Evolutionary conservation across 2,888 invertebrate species (phyloP), one percentile per base, ranked within the genome.

Genomic region (Lampropteryx suffumata): DNA sequence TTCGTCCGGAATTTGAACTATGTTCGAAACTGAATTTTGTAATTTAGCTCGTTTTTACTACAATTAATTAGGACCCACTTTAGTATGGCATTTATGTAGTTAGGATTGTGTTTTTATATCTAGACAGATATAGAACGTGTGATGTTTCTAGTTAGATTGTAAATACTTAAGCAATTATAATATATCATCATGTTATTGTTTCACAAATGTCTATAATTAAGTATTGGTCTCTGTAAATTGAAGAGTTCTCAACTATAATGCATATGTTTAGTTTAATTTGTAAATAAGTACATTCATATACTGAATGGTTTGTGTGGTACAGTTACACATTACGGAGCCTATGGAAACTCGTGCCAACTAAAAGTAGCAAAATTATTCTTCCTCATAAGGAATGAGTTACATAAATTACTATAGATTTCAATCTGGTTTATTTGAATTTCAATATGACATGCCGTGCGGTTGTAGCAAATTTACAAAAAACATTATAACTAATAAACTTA

Each of bases 31-130:
- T 28, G 32, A 28, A 49, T 40, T 32, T 57, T 50, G 37, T 28
- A 28, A 49, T 36, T 32, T 57, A 52, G 37, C 13, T 56, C 51
- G 53, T 41, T 48, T 56, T 45, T 55, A 54, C 55, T 47, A 40
- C 39, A 50, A 53, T 43, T 45, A 57, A 48, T 48, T 61, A 56
- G 63, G 66, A 65, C 62, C 59, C 56, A 56, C 32, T 72, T 36
- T 72, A 70, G 71, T 64, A 44, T 68, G 69, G 79, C 79, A 79
- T 79, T 79, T 79, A 79, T 73, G 66, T 70, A 56, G 62, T 62
- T 63, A 61, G 61, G 54, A 40, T 46, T 64, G 55, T 60, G 46
- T 59, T 55, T 71, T 62, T 69, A 60, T 63, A 57, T 55, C 61
- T 66, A 57, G 56, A 12, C 51, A 12, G 21, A 57, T 56, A 59